Percentiles rank a stretch among this genome's conserved stretches.
Conservation (phyloP, 1,140 invertebrate species). For the Eriosoma lanigerum region DNA sequence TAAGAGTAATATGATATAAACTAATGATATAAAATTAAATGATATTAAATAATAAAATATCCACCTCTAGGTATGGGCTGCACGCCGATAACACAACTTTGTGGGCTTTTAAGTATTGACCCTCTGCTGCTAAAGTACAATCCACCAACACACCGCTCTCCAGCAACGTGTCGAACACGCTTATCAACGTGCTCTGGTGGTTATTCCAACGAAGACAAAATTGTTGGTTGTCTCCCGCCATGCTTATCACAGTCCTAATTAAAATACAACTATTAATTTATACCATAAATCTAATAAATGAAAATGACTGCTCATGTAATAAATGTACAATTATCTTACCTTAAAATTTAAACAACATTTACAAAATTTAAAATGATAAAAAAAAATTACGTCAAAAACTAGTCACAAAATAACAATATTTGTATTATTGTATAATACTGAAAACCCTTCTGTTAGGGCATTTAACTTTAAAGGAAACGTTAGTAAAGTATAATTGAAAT, state of each 20-base stretch:
- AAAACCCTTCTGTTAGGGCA: not conserved
- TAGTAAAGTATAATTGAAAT: not conserved
- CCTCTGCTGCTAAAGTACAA: slow-evolving; percentile 64
- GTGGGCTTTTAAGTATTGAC: slow-evolving; percentile 63
- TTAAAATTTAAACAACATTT: slow-evolving; percentile 42
- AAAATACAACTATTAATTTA: not conserved
- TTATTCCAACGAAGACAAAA: slow-evolving; percentile 66
- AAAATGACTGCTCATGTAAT: not conserved
- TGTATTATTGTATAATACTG: not conserved
- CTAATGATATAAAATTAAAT: too few relatives aligned
- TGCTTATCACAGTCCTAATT: slow-evolving; percentile 52
- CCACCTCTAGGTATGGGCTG: slow-evolving; percentile 63
- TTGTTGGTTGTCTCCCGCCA: slow-evolving; percentile 59
- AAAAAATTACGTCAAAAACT: slow-evolving; percentile 15
- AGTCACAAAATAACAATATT: not conserved
- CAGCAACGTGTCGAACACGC: slow-evolving; percentile 62
- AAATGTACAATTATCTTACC: not conserved
- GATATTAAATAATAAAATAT: too few relatives aligned
- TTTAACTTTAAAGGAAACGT: not conserved
- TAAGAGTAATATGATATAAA: too few relatives aligned
- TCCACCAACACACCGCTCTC: slow-evolving; percentile 62
- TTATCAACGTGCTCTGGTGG: slow-evolving; percentile 63
- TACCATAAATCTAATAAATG: not conserved
- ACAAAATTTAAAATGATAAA: slow-evolving; percentile 25
- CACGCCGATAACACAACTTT: slow-evolving; percentile 64